Evolutionary conservation across 2,888 invertebrate species (phyloP), one percentile per base, ranked within the genome.

Genomic region (Volucella inflata): DNA sequence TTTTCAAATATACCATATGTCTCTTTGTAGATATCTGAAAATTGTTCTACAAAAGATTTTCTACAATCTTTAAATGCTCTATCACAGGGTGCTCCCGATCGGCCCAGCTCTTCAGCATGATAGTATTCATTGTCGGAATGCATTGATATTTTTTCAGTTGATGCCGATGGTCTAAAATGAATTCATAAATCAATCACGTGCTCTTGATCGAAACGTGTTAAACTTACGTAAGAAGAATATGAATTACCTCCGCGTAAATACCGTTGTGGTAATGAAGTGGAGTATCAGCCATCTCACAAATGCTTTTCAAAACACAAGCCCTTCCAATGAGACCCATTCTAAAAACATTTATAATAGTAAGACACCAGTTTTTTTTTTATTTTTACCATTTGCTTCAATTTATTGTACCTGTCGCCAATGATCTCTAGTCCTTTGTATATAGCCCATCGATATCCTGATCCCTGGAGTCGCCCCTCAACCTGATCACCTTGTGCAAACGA

Each of bases 251-350:
- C 65, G 95, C 95, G 87, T 95, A 93, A 89, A 96, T 93, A 57
- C 96, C 95, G 89, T 95, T 94, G 88, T 94, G 94, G 89, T 94
- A 93, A 87, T 93, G 93, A 89, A 95, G 94, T 81, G 95, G 94
- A 81, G 94, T 93, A 90, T 94, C 94, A 0, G 96, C 94, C n/a
- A 94, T 94, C 91, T 96, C 95, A 90, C 96, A 96, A 89, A 96
- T 95, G 88, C 95, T 94, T 89, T 95, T 93, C 87, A 96, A 92
- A 88, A 96, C 91, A 92, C 96, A 96, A 46, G 94, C 94, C 88
- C 94, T 94, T 12, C 95, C 95, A 80, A 93, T 92, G 88, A 94
- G 93, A 44, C 95, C 94, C 89, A 94, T 93, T 90, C 94, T 95
- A 36, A 82, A 81, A 90, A 87, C 16, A 60, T 16, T 67, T 46